Percentiles rank a stretch among this genome's conserved stretches.
These are phyloP conservation scores for Stenurella melanura DNA, from an alignment of 2,888 invertebrate species.

Conservation along the genomic window DNA sequence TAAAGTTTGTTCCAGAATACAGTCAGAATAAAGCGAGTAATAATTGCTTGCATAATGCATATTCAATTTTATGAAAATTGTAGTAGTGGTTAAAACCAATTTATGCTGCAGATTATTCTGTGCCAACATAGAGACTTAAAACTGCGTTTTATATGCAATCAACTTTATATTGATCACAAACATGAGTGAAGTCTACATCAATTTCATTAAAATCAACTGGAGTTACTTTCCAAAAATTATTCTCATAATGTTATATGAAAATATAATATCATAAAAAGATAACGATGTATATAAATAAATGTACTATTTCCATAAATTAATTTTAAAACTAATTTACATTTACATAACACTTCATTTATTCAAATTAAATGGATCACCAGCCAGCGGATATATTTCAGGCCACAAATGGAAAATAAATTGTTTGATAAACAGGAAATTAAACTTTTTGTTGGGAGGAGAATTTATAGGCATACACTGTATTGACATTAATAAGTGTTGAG, in stretches of 20 bases:
- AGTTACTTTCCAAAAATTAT: no score
- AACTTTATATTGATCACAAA: background rate
- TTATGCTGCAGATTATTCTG: background rate
- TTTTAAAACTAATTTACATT: no score
- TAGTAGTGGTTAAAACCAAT: background rate
- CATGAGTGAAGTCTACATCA: no score
- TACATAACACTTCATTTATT: background rate
- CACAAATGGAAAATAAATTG: background rate
- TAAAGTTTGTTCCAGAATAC: background rate
- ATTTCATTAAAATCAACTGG: no score
- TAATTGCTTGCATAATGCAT: background rate
- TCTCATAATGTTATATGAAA: no score
- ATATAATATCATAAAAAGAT: no score
- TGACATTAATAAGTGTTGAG: background rate
- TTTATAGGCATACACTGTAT: background rate
- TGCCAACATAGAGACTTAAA: background rate
- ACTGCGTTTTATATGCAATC: background rate
- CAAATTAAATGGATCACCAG: background rate
- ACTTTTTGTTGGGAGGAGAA: background rate
- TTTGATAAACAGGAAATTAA: background rate
- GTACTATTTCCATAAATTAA: no score
- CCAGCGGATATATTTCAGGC: background rate
- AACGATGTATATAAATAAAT: no score
- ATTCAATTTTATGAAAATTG: constrained; percentile 7
- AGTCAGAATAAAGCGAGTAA: background rate